Percentiles rank a stretch among this genome's conserved stretches.
phyloP scores from a whole-genome alignment of 2,888 invertebrate genomes.

The Melieria omissa region DNA sequence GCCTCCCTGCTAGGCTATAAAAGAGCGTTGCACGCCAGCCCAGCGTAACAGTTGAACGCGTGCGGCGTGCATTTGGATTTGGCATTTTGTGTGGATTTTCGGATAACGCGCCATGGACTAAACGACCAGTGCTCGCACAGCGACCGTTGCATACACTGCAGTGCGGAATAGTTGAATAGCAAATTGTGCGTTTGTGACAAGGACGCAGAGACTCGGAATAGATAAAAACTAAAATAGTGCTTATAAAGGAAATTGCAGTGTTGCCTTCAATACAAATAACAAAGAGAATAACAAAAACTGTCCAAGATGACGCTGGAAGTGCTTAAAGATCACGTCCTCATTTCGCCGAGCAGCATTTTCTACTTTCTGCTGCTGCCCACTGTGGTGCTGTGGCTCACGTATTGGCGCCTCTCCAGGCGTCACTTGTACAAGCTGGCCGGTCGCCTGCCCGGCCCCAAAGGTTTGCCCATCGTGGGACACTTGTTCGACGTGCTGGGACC shows the following conservation, averaged over 20 bases:
- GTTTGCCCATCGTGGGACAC: slow-evolving; percentile 80
- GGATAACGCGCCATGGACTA: no score
- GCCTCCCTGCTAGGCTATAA: slow-evolving; percentile 43
- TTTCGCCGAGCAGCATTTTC: slow-evolving; percentile 75
- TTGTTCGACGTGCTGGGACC: slow-evolving; percentile 79
- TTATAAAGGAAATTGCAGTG: not conserved
- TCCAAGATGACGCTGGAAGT: slow-evolving; percentile 58
- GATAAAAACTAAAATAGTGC: not conserved
- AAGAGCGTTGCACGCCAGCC: slow-evolving; percentile 43
- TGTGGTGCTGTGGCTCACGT: slow-evolving; percentile 76
- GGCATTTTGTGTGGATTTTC: no score
- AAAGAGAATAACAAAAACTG: not conserved
- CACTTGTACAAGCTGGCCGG: slow-evolving; percentile 78
- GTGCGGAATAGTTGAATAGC: no score
- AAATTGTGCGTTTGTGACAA: slow-evolving; percentile 38
- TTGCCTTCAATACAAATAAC: not conserved
- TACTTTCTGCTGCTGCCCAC: slow-evolving; percentile 80
- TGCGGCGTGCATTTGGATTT: slow-evolving; percentile 24
- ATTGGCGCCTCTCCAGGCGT: slow-evolving; percentile 80
- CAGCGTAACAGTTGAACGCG: slow-evolving; percentile 44
- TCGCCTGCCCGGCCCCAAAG: slow-evolving; percentile 78
- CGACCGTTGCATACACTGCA: no score
- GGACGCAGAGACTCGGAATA: slow-evolving; percentile 5
- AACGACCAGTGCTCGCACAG: no score
- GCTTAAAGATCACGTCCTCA: slow-evolving; percentile 61